phyloP scores from a whole-genome alignment of 2,797 vertebrate species.

The Falco columbarius region DNA sequence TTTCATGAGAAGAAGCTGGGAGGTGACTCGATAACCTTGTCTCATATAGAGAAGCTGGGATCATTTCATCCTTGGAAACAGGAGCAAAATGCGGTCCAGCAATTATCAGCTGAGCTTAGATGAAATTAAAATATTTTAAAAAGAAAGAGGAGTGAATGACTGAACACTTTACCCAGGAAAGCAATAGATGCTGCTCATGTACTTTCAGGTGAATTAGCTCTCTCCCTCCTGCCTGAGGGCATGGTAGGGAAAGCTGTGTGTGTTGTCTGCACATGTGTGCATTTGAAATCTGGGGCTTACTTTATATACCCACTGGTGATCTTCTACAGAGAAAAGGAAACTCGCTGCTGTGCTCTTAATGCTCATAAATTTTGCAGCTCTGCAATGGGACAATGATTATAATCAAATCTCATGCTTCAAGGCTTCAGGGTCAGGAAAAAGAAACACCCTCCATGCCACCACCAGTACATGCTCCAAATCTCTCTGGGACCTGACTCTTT shows the following conservation, averaged over 20 bases:
- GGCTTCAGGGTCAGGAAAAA: conserved; percentile 16
- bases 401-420: conserved; percentile 43
- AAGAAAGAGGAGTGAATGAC: not conserved
- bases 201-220: not conserved
- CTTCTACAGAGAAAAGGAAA: not conserved
- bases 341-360: not conserved
- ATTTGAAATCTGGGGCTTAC: not conserved
- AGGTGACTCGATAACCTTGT: not conserved
- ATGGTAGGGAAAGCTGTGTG: not conserved
- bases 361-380: not conserved
- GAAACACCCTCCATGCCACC: not conserved
- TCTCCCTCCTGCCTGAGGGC: not conserved
- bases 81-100: not conserved
- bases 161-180: not conserved
- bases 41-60: not conserved
- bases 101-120: not conserved
- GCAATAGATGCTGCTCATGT: not conserved
- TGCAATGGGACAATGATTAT: not conserved
- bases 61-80: not conserved
- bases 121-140: not conserved
- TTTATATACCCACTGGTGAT: rapidly evolving
- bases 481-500: not conserved
- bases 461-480: not conserved
- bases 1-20: not conserved
- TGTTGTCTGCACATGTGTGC: not conserved